These are phyloP conservation scores for Vulpes ferrilata DNA, from an alignment of 2,113 vertebrate species.

Conservation along the genomic window DNA sequence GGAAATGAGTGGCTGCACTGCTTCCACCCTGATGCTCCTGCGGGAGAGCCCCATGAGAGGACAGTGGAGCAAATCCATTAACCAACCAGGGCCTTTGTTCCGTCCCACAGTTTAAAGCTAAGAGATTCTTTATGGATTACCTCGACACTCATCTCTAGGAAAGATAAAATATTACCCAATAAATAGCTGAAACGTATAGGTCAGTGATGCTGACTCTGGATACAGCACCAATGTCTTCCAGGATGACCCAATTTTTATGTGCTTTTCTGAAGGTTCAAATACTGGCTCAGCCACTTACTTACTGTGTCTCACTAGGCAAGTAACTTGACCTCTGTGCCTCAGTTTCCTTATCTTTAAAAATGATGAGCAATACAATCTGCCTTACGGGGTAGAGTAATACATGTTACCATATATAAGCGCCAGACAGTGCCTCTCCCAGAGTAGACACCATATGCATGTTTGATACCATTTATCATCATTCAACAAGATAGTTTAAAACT, in stretches of 20 bases:
- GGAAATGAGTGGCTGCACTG: not conserved
- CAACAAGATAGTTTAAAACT: not conserved
- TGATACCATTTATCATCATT: not conserved
- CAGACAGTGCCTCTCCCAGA: not conserved
- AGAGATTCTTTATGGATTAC: not conserved
- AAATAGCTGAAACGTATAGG: not conserved
- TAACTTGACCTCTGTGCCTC: conserved; percentile 49
- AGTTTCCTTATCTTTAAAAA: conserved; percentile 72
- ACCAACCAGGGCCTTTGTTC: not conserved
- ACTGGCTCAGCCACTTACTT: conserved; percentile 59
- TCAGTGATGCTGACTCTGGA: conserved; percentile 32
- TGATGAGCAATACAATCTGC: conserved; percentile 15
- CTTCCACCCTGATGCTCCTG: not conserved
- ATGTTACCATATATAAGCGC: not conserved
- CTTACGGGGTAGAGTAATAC: not conserved
- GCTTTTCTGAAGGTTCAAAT: conserved; percentile 61
- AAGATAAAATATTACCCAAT: conserved; percentile 32
- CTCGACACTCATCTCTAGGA: conserved; percentile 13
- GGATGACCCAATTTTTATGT: conserved; percentile 7
- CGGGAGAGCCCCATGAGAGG: not conserved
- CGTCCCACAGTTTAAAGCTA: conserved; percentile 7
- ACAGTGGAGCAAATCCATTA: conserved; percentile 29
- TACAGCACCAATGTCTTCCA: conserved; percentile 19
- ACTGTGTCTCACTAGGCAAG: conserved; percentile 35
- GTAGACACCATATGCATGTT: not conserved